Conservation (phyloP, 2,888 invertebrate species). For the Rotaria macrura region DNA sequence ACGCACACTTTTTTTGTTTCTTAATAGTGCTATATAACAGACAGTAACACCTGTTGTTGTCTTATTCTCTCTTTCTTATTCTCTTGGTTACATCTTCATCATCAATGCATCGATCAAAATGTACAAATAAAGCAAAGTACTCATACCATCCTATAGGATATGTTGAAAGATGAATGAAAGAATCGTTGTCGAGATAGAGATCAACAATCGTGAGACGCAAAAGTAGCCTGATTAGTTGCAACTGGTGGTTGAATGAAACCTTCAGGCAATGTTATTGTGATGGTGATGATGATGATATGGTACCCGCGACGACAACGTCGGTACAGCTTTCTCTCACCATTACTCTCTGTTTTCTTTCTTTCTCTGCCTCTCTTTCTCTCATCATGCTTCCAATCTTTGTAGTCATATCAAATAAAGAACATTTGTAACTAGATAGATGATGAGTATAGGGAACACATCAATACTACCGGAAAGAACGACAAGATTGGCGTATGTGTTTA, state of each 20-base stretch:
- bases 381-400: not conserved
- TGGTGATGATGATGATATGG: slow-evolving; percentile 21
- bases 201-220: not conserved
- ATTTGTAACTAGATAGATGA: slow-evolving; percentile 12
- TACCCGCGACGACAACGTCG: not conserved
- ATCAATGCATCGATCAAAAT: not conserved
- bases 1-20: not conserved
- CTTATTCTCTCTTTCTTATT: not conserved
- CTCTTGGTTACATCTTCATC: not conserved
- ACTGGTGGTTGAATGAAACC: not conserved
- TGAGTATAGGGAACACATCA: slow-evolving; percentile 6
- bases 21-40: slow-evolving; percentile 3
- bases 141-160: not conserved
- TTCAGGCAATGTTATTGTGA: not conserved
- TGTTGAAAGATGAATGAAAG: not conserved
- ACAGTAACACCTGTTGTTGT: slow-evolving; percentile 3
- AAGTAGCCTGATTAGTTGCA: slow-evolving; percentile 21
- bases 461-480: slow-evolving; percentile 11
- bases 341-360: not conserved
- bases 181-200: slow-evolving; percentile 8
- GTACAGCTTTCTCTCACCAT: not conserved
- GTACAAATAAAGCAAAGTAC: not conserved
- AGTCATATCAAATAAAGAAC: slow-evolving; percentile 12
- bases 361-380: not conserved
- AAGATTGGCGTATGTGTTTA: slow-evolving; percentile 8